phyloP scores from a whole-genome alignment of 37 sponge, comb jelly and placozoan species.

The Cladorhizidae sp. region DNA sequence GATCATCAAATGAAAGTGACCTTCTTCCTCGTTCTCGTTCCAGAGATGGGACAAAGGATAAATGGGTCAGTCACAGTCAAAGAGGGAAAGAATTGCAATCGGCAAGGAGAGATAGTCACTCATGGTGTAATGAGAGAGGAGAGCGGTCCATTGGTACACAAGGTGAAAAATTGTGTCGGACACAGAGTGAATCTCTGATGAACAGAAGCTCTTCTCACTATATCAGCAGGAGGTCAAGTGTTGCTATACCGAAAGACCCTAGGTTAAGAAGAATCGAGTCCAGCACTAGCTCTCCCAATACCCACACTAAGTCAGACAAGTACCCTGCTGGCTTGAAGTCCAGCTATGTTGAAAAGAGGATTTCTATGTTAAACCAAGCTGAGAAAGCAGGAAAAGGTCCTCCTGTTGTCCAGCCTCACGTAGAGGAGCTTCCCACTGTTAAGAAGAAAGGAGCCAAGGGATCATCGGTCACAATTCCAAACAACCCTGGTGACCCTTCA shows the following conservation, averaged over 20 bases:
- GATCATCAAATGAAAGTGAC: too few species aligned
- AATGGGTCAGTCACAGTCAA: too few species aligned
- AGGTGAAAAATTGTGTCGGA: too few species aligned
- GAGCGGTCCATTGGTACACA: not conserved
- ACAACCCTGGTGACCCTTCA: not conserved
- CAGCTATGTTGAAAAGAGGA: not conserved
- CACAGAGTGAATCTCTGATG: too few species aligned
- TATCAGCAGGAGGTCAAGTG: not conserved
- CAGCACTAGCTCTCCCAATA: not conserved
- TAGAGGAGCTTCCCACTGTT: too few species aligned
- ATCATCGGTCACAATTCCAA: too few species aligned
- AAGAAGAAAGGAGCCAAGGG: slow-evolving; percentile 1
- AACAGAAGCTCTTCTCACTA: too few species aligned
- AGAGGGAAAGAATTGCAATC: too few species aligned
- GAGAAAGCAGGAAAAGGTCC: not conserved
- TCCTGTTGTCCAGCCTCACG: slow-evolving; percentile 25
- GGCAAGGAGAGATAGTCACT: not conserved
- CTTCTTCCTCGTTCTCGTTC: too few species aligned
- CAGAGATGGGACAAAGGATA: too few species aligned
- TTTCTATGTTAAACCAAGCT: slow-evolving; percentile 8
- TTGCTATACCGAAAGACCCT: not conserved
- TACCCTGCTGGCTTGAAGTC: not conserved
- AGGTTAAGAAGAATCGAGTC: not conserved
- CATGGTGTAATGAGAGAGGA: not conserved
- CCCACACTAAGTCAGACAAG: slow-evolving; percentile 9